Percentiles rank a stretch among this genome's conserved stretches.
These are phyloP conservation scores for Caloenas nicobarica DNA, from an alignment of 2,113 vertebrate genomes.

Conservation along the genomic window DNA sequence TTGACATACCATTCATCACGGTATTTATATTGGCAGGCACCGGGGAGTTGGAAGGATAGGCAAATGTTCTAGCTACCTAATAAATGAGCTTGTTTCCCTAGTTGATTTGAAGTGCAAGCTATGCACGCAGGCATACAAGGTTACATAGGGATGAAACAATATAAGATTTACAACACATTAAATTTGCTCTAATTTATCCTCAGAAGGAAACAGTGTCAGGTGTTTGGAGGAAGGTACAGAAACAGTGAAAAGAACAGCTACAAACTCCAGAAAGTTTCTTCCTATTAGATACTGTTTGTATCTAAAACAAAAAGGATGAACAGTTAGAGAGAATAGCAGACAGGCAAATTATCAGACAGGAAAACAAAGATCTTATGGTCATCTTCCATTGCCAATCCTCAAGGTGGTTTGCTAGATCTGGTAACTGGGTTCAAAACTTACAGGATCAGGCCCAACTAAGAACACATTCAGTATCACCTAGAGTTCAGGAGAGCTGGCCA, in stretches of 20 bases:
- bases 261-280: background rate
- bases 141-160: background rate
- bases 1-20: background rate
- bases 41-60: background rate
- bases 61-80: background rate
- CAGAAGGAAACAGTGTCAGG: background rate
- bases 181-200: background rate
- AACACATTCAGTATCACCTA: background rate
- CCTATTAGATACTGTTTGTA: background rate
- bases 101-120: background rate
- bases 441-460: background rate
- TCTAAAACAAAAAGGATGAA: background rate
- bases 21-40: background rate
- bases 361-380: background rate
- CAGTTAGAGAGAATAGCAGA: background rate
- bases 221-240: background rate
- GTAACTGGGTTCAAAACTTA: background rate
- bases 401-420: background rate
- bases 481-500: rapidly evolving
- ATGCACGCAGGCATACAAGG: background rate
- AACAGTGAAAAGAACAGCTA: background rate
- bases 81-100: background rate
- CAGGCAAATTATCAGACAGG: background rate
- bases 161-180: background rate
- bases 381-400: background rate